Conservation (phyloP, 2,113 vertebrate genomes). For the Nibea albiflora region DNA sequence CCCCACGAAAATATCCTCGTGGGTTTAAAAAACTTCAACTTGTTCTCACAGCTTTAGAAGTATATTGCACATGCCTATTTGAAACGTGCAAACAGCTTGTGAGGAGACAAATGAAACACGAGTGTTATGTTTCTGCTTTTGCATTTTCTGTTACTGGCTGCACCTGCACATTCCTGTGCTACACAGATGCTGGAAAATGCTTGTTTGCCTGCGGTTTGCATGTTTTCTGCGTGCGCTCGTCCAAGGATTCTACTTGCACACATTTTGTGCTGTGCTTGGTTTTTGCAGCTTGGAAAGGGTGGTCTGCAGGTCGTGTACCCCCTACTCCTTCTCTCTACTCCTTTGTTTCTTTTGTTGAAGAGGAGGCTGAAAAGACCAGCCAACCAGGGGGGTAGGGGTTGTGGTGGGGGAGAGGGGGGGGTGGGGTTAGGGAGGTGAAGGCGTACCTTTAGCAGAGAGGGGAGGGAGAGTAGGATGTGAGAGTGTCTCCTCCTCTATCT, state of each 20-base stretch:
- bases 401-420: constrained; percentile 19
- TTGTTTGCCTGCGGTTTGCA: constrained; percentile 7
- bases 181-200: constrained; percentile 5
- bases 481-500: constrained; percentile 27
- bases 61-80: neutral
- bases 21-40: neutral
- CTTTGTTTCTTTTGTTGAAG: constrained; percentile 82
- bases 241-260: constrained; percentile 6
- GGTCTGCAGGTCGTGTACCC: constrained; percentile 28
- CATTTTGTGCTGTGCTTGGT: neutral
- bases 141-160: neutral
- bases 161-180: neutral
- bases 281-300: constrained; percentile 23
- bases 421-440: constrained; percentile 32
- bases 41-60: neutral
- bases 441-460: constrained; percentile 7
- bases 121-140: neutral
- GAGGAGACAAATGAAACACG: neutral
- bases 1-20: neutral
- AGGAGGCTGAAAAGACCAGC: constrained; percentile 80
- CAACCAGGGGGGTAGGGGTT: constrained; percentile 59
- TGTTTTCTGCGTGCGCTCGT: constrained; percentile 9
- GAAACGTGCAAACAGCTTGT: neutral
- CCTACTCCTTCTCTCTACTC: constrained; percentile 46
- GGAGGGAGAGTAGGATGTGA: constrained; percentile 8